phyloP scores from a whole-genome alignment of 1,140 invertebrate species.

The Campoletis sonorensis region DNA sequence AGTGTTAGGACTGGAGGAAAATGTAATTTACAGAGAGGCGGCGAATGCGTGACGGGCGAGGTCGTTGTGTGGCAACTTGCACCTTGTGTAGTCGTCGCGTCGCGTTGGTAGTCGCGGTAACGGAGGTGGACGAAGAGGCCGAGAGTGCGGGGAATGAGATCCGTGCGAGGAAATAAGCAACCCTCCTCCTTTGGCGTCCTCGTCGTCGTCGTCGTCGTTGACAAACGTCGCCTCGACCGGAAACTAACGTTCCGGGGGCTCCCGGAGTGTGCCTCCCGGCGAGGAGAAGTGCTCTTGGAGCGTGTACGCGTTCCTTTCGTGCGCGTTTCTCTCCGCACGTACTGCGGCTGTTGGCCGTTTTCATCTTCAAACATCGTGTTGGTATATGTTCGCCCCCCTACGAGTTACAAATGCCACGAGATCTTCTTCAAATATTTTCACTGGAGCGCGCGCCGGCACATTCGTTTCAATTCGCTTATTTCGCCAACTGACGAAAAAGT shows the following conservation, averaged over 20 bases:
- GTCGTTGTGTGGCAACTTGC: conserved; percentile 31
- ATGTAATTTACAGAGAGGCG: conserved; percentile 47
- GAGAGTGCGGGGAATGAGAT: conserved; percentile 19
- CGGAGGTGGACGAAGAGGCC: background rate
- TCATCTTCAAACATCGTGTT: no score
- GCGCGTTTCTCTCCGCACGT: no score
- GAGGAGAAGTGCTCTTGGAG: conserved; percentile 11
- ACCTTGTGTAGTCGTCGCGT: background rate
- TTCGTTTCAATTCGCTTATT: no score
- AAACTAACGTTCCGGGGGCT: conserved; percentile 44
- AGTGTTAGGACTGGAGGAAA: conserved; percentile 28
- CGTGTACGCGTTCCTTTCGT: background rate
- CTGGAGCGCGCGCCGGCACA: no score
- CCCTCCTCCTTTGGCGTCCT: conserved; percentile 8
- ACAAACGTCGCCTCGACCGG: conserved; percentile 44
- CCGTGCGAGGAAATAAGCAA: conserved; percentile 39
- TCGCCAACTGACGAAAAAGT: no score
- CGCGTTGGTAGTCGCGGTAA: background rate
- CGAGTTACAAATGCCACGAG: no score
- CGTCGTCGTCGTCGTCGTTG: conserved; percentile 35
- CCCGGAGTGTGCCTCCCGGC: conserved; percentile 34
- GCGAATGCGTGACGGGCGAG: conserved; percentile 43
- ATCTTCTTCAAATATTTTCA: no score
- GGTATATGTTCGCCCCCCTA: no score
- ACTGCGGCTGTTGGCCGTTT: no score